These are phyloP conservation scores for Aptenodytes forsteri DNA, from an alignment of 2,113 vertebrate species.

Conservation along the genomic window DNA sequence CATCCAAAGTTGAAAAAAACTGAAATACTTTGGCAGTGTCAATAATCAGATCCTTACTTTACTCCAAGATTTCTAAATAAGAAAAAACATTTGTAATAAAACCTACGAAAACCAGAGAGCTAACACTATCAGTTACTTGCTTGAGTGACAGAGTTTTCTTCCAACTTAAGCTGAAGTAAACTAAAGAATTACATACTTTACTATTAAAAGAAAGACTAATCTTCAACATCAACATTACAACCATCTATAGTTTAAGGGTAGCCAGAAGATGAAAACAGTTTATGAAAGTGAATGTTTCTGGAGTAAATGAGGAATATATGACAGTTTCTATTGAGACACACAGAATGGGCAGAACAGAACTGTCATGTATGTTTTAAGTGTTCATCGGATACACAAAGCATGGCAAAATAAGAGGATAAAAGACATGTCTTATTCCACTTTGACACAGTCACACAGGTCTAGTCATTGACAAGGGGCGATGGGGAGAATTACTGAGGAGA, in stretches of 20 bases:
- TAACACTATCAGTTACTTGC: not conserved
- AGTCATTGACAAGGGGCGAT: not conserved
- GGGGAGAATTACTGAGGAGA: not conserved
- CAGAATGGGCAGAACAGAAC: not conserved
- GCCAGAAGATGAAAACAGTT: not conserved
- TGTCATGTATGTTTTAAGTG: not conserved
- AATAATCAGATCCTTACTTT: slow-evolving; percentile 5
- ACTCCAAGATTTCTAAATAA: slow-evolving; percentile 4
- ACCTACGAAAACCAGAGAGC: not conserved
- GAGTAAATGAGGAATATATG: not conserved
- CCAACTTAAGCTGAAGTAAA: not conserved
- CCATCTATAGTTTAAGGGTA: not conserved
- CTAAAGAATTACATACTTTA: not conserved
- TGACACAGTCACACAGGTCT: not conserved
- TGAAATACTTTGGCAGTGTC: slow-evolving; percentile 1
- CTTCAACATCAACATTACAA: not conserved
- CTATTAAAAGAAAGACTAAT: not conserved
- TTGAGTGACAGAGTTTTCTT: not conserved
- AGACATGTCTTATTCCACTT: not conserved
- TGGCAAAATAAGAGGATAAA: not conserved
- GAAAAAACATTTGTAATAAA: slow-evolving; percentile 16
- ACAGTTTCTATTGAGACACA: not conserved
- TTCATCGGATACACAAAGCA: not conserved
- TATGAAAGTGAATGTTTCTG: not conserved
- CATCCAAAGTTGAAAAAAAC: not conserved